Evolutionary conservation across 2,113 vertebrate genomes (phyloP).

Genomic region (Labeo rohita): DNA sequence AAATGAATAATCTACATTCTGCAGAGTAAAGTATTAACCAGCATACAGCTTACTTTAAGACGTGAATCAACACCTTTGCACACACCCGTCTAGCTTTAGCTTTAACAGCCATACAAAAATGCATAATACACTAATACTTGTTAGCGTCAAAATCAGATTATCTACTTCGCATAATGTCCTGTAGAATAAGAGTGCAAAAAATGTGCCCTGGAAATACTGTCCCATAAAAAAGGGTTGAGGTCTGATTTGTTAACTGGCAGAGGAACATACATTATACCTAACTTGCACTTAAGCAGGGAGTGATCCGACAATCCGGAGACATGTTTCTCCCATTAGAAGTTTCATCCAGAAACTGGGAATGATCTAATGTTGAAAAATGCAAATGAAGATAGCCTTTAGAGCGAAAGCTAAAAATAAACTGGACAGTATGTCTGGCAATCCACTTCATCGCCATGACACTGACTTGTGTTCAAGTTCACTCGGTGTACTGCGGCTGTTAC

Average conservation of each 20-base stretch:
- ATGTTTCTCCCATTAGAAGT: background rate
- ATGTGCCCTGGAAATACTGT: background rate
- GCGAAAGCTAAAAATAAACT: slow-evolving; percentile 49
- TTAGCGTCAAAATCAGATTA: background rate
- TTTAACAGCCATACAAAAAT: background rate
- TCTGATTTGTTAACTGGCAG: background rate
- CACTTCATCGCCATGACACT: slow-evolving; percentile 14
- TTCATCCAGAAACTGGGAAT: slow-evolving; percentile 12
- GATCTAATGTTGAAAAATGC: slow-evolving; percentile 39
- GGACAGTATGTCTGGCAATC: slow-evolving; percentile 29
- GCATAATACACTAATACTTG: background rate
- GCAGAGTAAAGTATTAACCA: background rate
- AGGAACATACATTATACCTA: background rate
- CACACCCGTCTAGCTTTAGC: background rate
- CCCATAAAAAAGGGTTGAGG: background rate
- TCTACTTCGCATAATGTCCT: background rate
- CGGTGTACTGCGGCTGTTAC: background rate
- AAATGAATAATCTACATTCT: background rate
- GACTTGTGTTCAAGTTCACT: background rate
- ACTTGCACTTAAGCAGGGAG: background rate
- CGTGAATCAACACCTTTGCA: background rate
- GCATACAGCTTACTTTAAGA: background rate
- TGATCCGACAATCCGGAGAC: background rate
- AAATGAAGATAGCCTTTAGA: slow-evolving; percentile 26
- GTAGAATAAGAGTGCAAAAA: background rate